Evolutionary conservation across 53 echinoderm and acorn worm genomes (phyloP), one percentile per base, ranked within the genome.

Genomic region (Holothuria leucospilota): DNA sequence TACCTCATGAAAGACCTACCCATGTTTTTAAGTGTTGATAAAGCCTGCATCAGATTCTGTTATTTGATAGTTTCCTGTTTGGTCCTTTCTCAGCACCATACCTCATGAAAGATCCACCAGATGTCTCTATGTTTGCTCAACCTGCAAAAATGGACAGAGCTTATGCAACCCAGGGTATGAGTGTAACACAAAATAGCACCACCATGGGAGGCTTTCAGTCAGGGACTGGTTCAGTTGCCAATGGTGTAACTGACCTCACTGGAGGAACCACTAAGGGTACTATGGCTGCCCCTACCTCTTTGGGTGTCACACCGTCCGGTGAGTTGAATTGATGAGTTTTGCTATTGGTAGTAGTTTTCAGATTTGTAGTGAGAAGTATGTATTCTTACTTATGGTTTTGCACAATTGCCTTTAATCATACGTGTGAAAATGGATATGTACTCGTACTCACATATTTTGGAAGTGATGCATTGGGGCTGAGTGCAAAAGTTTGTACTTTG

Each of bases 21-120:
- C 40, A 40, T 40, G n/a, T 40, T 5, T 7, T 40, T 40, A 40
- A 26, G 8, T 24, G 26, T 63, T 8, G 3, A 26, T 24, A n/a
- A 8, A 8, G 6, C 8, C 6, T 63, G 64, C 23, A 26, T 5
- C 64, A n/a, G 64, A 6, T 6, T 5, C 2, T 65, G 16, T 9
- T 65, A 12, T 2, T 34, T 34, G 34, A 0, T 15, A 26, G 28
- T 28, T 7, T 65, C 28, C 65, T 26, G 28, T 28, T 60, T 29
- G 30, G 27, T 30, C 39, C 42, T 64, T 29, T 62, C 51, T 1
- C 84, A 96, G 96, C 93, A 68, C 96, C 96, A 56, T 89, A 91
- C 87, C 85, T 96, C 56, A 89, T 85, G 63, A 87, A 87, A 63
- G 93, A 96, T 64, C 93, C 86, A 71, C 91, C 91, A 25, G 96